These are phyloP conservation scores for Sturnira hondurensis DNA, from an alignment of 2,113 vertebrate genomes.

Conservation along the genomic window DNA sequence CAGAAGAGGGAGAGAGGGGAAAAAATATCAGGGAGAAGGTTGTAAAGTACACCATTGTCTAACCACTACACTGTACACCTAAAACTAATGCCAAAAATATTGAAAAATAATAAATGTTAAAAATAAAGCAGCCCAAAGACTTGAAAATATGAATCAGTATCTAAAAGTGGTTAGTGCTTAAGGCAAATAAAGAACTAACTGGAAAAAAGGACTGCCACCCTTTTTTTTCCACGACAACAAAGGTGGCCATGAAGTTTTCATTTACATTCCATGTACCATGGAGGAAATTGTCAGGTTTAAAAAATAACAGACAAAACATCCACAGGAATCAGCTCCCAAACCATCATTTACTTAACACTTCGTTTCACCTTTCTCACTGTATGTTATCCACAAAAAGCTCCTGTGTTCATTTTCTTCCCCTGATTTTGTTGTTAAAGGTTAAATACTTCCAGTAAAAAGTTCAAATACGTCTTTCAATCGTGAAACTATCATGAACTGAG, in stretches of 20 bases:
- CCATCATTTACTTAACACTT: conserved; percentile 48
- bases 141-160: background rate
- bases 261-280: background rate
- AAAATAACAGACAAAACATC: conserved; percentile 45
- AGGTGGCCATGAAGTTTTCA: conserved; percentile 55
- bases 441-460: conserved; percentile 75
- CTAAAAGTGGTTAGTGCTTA: background rate
- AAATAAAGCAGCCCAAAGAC: background rate
- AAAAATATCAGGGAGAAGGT: background rate
- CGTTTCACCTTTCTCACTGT: background rate
- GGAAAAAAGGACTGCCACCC: background rate
- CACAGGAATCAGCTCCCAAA: conserved; percentile 13
- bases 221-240: background rate
- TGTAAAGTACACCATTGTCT: background rate
- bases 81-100: background rate
- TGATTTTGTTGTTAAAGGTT: conserved; percentile 73
- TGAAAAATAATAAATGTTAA: background rate
- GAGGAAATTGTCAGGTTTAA: conserved; percentile 43
- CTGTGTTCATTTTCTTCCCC: conserved; percentile 28
- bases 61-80: background rate
- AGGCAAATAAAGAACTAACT: background rate
- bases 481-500: conserved; percentile 68
- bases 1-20: background rate
- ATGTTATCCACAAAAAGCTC: conserved; percentile 13
- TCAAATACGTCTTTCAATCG: conserved; percentile 72